phyloP scores from a whole-genome alignment of 2,888 invertebrate genomes.

The Polydrusus tereticollis region DNA sequence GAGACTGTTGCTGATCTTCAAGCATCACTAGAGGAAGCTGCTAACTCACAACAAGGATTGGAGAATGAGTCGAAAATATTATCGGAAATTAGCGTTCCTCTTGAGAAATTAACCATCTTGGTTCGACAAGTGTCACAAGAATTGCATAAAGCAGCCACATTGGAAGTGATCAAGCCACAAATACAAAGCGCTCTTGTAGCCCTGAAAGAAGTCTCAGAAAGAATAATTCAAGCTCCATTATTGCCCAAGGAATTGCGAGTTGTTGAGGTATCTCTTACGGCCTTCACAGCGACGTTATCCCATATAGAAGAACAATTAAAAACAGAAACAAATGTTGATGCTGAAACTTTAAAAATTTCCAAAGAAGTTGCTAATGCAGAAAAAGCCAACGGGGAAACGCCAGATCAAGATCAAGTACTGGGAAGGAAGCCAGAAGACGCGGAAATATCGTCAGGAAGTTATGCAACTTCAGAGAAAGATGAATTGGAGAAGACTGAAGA shows the following conservation, averaged over 20 bases:
- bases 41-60: not conserved
- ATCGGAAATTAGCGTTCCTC: constrained; percentile 16
- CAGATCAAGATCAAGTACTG: not conserved
- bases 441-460: not conserved
- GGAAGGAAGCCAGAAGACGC: not conserved
- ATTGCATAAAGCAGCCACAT: constrained; percentile 28
- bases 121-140: constrained; percentile 30
- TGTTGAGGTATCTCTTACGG: not conserved
- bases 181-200: constrained; percentile 40
- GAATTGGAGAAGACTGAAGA: too few relatives aligned
- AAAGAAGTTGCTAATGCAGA: not conserved
- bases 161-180: constrained; percentile 44
- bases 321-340: not conserved
- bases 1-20: constrained; percentile 38
- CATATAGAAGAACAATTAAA: constrained; percentile 15
- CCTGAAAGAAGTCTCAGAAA: constrained; percentile 43
- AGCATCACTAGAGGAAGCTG: constrained; percentile 19
- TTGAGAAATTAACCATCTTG: constrained; percentile 15
- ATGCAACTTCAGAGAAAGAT: not conserved
- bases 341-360: not conserved
- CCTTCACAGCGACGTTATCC: constrained; percentile 29
- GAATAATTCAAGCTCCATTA: not conserved
- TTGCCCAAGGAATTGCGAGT: not conserved
- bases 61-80: not conserved
- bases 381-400: not conserved